Conservation (phyloP, 2,113 vertebrate genomes). For the Isurus oxyrinchus region DNA sequence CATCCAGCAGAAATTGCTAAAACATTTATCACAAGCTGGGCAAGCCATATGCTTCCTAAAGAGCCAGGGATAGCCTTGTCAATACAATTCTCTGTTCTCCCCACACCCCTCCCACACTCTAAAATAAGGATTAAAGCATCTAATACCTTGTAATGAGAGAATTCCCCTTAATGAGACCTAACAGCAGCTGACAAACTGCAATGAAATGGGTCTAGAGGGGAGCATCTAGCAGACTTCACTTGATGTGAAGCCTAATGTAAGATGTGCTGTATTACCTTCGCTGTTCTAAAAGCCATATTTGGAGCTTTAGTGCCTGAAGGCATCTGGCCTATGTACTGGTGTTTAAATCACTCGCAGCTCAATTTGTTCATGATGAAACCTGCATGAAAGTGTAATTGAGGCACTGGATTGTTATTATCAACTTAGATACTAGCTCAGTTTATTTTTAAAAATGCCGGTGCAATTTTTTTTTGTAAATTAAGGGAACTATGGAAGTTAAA, state of each 20-base stretch:
- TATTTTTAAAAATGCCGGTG: neutral
- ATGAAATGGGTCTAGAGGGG: neutral
- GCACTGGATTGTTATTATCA: neutral
- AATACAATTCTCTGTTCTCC: neutral
- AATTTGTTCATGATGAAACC: neutral
- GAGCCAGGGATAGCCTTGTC: neutral
- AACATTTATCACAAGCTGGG: neutral
- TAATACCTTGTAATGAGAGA: neutral
- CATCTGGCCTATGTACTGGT: neutral
- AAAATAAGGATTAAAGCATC: neutral
- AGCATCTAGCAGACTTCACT: neutral
- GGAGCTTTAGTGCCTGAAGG: neutral
- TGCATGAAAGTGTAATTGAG: neutral
- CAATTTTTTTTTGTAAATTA: too few relatives aligned
- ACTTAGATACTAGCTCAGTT: neutral
- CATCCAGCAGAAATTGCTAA: neutral
- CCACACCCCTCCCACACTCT: neutral
- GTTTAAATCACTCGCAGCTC: constrained; percentile 21
- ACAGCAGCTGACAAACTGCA: neutral
- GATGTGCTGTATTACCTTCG: neutral
- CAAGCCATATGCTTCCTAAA: neutral
- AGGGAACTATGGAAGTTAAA: neutral
- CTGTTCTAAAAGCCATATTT: neutral
- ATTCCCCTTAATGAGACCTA: neutral
- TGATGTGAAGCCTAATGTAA: constrained; percentile 12